Evolutionary conservation across 2,113 vertebrate genomes (phyloP).

Genomic region (Prunella fulvescens): DNA sequence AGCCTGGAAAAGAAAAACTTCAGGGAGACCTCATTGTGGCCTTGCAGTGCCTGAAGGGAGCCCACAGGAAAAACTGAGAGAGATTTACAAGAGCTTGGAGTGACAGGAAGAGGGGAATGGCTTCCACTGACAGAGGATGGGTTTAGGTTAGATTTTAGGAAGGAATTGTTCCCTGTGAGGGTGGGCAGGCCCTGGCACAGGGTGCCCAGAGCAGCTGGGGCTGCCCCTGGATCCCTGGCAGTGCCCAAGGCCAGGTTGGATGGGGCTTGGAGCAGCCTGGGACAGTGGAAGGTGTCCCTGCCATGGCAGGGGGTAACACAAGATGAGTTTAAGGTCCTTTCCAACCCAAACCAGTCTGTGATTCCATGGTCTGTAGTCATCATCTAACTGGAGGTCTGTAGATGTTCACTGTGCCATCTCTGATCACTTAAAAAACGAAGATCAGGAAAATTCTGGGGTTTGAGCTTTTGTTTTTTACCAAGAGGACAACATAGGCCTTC

Average conservation of each 20-base stretch:
- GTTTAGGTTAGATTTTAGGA: background rate
- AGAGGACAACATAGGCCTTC: background rate
- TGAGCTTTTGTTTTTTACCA: background rate
- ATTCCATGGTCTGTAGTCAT: background rate
- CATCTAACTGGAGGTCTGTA: background rate
- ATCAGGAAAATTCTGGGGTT: background rate
- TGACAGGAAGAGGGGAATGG: background rate
- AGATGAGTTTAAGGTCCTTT: background rate
- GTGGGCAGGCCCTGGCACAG: background rate
- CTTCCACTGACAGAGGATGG: background rate
- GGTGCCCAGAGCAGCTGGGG: background rate
- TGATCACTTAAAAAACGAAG: background rate
- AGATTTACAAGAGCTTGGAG: background rate
- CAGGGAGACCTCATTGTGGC: accelerated
- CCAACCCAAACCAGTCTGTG: no score
- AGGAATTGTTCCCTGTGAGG: accelerated
- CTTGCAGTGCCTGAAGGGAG: accelerated
- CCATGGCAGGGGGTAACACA: background rate
- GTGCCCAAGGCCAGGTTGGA: background rate
- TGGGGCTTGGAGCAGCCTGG: background rate
- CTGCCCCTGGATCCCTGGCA: background rate
- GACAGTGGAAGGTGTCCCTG: background rate
- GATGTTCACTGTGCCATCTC: background rate
- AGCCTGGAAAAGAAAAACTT: background rate
- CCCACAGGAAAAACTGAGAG: background rate